Evolutionary conservation across 2,888 invertebrate genomes (phyloP).

Genomic region (Morinoia aosen): DNA sequence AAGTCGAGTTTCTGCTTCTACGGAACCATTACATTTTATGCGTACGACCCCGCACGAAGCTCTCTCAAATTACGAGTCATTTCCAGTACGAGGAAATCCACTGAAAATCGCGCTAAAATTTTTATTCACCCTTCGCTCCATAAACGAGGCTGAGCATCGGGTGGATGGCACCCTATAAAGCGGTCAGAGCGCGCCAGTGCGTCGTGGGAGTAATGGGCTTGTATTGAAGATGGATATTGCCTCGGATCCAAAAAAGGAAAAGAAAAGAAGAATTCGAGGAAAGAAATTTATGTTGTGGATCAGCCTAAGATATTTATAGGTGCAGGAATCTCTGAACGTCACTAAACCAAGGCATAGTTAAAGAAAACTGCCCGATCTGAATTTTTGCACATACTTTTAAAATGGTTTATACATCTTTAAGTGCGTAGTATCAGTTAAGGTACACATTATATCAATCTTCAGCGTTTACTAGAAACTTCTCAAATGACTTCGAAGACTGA

Average conservation of each 20-base stretch:
- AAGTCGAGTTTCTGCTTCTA: not conserved
- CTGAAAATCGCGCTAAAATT: conserved; percentile 1
- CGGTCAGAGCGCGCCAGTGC: not conserved
- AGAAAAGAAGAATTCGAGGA: not conserved
- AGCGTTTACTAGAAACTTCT: not conserved
- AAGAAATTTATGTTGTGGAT: not conserved
- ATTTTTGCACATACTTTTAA: not conserved
- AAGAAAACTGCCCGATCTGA: not conserved
- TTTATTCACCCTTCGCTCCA: conserved; percentile 3
- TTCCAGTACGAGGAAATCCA: not conserved
- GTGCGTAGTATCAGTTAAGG: not conserved
- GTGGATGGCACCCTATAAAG: conserved; percentile 10
- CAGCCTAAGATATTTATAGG: not conserved
- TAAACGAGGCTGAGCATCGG: not conserved
- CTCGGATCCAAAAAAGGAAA: not conserved
- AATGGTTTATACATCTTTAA: not conserved
- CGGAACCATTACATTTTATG: not conserved
- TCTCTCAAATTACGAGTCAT: conserved; percentile 7
- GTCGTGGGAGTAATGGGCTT: not conserved
- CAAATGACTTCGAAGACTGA: not conserved
- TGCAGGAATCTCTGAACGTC: not conserved
- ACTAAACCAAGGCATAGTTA: not conserved
- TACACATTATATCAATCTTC: not conserved
- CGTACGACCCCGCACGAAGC: not conserved
- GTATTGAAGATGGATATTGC: conserved; percentile 12